Evolutionary conservation across 2,113 vertebrate genomes (phyloP).

Genomic region (Apodemus sylvaticus): DNA sequence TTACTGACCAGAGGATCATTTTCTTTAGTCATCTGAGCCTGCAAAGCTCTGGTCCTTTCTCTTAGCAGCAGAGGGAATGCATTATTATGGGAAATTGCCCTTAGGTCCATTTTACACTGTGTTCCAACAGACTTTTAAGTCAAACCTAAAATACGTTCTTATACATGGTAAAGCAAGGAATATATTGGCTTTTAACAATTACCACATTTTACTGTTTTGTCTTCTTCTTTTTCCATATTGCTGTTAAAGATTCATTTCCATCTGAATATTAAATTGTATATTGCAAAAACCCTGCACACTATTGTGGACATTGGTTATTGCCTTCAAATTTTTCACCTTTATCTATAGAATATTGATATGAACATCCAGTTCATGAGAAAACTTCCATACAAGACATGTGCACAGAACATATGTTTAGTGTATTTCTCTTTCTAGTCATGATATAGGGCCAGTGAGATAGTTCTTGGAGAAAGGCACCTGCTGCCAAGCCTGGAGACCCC

Average conservation of each 20-base stretch:
- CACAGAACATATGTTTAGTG: background rate
- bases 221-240: background rate
- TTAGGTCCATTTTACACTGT: background rate
- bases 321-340: background rate
- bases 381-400: background rate
- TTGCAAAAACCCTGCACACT: background rate
- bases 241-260: background rate
- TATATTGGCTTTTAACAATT: constrained; percentile 1
- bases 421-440: background rate
- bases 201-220: background rate
- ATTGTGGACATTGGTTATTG: background rate
- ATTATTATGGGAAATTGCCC: background rate
- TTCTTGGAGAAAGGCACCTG: background rate
- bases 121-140: background rate
- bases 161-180: background rate
- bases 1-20: background rate
- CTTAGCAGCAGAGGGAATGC: background rate
- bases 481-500: background rate
- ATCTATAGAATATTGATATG: background rate
- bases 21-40: background rate
- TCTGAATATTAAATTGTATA: background rate
- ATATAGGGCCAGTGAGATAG: background rate
- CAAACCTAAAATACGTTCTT: background rate
- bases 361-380: background rate
- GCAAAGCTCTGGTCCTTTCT: background rate